Percentiles rank a stretch among this genome's conserved stretches.
Conservation (phyloP, 2,797 vertebrate species). For the Myotis vivesi region DNA sequence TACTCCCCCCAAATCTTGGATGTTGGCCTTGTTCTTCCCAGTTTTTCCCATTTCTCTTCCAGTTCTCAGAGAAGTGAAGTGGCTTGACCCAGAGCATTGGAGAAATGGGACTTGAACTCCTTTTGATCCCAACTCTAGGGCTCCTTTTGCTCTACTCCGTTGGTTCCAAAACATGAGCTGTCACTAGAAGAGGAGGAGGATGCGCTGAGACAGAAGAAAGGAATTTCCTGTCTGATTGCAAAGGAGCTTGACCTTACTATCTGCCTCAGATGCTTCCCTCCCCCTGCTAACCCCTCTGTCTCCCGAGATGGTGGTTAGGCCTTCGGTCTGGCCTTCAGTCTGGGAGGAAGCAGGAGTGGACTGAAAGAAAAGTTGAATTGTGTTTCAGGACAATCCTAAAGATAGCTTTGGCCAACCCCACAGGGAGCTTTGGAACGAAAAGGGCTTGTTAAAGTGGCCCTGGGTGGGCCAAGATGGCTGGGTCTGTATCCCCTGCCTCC, state of each 20-base stretch:
- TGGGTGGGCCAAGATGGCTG: not conserved
- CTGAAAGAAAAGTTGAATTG: not conserved
- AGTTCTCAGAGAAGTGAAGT: not conserved
- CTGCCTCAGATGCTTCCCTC: not conserved
- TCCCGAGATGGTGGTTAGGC: not conserved
- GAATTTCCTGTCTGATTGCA: not conserved
- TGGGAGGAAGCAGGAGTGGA: not conserved
- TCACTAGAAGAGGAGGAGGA: not conserved
- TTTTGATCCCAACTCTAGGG: not conserved
- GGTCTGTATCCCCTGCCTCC: not conserved
- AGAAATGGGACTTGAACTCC: not conserved
- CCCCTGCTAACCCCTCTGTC: no score
- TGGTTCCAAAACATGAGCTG: not conserved
- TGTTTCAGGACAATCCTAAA: not conserved
- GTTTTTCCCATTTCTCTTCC: not conserved
- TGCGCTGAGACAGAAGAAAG: not conserved
- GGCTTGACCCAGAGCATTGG: not conserved
- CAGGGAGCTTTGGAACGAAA: not conserved
- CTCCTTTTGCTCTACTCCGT: not conserved
- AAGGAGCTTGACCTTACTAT: not conserved
- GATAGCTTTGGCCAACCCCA: not conserved
- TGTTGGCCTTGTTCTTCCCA: not conserved
- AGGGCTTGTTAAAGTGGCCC: not conserved
- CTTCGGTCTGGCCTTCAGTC: no score
- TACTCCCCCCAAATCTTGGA: not conserved